These are phyloP conservation scores for Epistrophe eligans DNA, from an alignment of 2,888 invertebrate genomes.

Conservation along the genomic window DNA sequence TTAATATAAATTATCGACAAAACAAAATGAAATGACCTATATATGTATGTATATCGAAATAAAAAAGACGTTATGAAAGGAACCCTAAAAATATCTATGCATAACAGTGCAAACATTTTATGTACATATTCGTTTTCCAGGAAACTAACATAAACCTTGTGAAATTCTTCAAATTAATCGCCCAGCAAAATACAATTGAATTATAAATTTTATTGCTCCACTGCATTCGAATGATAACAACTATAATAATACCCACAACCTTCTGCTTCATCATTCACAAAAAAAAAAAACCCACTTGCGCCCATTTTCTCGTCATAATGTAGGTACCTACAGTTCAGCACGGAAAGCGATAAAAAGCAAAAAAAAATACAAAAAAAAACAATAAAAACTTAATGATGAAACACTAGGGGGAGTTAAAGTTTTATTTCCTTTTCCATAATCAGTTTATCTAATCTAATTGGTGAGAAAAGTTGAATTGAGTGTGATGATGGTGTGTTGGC, in stretches of 20 bases:
- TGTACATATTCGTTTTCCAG: neutral
- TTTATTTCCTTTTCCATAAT: conserved; percentile 36
- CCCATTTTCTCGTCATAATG: neutral
- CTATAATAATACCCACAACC: neutral
- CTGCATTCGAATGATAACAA: neutral
- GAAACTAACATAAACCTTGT: neutral
- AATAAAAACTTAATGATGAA: conserved; percentile 54
- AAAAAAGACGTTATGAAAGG: too few relatives aligned
- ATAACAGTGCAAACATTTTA: too few relatives aligned
- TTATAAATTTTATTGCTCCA: conserved; percentile 33
- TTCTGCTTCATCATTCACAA: neutral
- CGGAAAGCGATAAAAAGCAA: neutral
- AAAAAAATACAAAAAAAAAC: conserved; percentile 4
- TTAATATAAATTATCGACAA: too few relatives aligned
- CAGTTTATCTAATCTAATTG: conserved; percentile 59
- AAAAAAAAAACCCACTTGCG: neutral
- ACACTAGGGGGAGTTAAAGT: conserved; percentile 40
- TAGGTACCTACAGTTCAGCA: neutral
- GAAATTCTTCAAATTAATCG: conserved; percentile 23
- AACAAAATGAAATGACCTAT: too few relatives aligned
- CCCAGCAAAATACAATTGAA: conserved; percentile 10
- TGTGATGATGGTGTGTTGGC: neutral
- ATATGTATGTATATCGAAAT: too few relatives aligned
- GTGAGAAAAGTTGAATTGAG: conserved; percentile 15
- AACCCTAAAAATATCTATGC: too few relatives aligned